Evolutionary conservation across 2,888 invertebrate genomes (phyloP), one percentile per base, ranked within the genome.

Genomic region (Papilio demoleus): DNA sequence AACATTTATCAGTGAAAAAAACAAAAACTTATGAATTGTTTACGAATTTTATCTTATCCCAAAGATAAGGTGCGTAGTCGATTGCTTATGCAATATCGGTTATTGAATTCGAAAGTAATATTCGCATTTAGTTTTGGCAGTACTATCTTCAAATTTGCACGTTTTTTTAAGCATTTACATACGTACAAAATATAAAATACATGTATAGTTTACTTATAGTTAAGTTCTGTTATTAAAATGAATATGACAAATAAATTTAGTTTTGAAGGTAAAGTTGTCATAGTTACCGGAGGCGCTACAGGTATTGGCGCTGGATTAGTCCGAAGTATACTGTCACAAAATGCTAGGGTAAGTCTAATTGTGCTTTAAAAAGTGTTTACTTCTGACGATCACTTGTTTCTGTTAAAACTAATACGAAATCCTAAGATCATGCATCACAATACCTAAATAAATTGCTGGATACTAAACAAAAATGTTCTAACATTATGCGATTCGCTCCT

Each of bases 211-310:
- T 50, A 4, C 11, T 50, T 63, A 17, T n/a, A n/a, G n/a, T n/a
- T n/a, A 45, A 27, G 62, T 27, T 12, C 4, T 63, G 50, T 14
- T 36, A 12, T 53, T 24, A 24, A 42, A 34, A 59, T 31, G 17
- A 61, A 22, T 2, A 66, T 70, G 65, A 62, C 17, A 22, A 14
- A 61, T 19, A 24, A 14, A 2, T 65, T 53, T 12, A 27, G 14
- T 22, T 60, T 69, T 19, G 69, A 72, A 60, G 73, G 76, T 53
- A 81, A 79, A 70, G 76, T 83, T 0, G 79, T 79, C 9, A 34
- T 86, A 1, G 76, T 85, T 3, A 85, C 85, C 1, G 86, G 85
- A 0, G 85, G 77, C 0, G 80, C 85, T 0, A 78, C 75, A 50
- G 84, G 85, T 1, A 84, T 86, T 1, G 85, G 85, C 11, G 79